phyloP scores from a whole-genome alignment of 1,140 invertebrate species.

The Zaprionus tsacasi region DNA sequence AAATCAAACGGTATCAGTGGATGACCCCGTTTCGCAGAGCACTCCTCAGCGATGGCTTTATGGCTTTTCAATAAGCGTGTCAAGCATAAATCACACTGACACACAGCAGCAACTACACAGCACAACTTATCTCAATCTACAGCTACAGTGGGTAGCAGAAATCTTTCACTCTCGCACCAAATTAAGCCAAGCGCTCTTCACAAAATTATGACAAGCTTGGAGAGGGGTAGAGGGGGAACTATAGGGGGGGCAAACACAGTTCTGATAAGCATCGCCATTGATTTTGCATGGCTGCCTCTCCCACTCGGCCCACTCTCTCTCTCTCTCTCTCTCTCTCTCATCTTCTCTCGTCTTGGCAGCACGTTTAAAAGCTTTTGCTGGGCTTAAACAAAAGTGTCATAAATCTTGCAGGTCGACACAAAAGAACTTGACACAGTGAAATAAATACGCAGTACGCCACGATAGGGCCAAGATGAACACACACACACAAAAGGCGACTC shows the following conservation, averaged over 20 bases:
- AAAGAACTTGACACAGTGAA: conserved; percentile 71
- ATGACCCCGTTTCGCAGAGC: conserved; percentile 62
- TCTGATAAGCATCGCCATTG: conserved; percentile 64
- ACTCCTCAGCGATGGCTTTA: conserved; percentile 29
- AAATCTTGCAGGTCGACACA: conserved; percentile 72
- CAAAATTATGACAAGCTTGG: conserved; percentile 70
- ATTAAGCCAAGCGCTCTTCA: conserved; percentile 68
- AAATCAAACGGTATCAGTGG: conserved; percentile 79
- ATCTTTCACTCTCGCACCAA: conserved; percentile 54
- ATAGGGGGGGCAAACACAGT: not conserved
- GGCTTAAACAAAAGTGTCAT: conserved; percentile 79
- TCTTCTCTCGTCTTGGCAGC: not conserved
- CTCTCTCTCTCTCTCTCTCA: not conserved
- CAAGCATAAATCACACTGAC: conserved; percentile 73
- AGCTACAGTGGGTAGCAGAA: conserved; percentile 47
- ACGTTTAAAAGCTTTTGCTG: conserved; percentile 60
- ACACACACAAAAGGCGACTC: conserved; percentile 34
- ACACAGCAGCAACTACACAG: conserved; percentile 30
- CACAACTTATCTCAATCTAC: conserved; percentile 72
- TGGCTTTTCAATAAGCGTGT: conserved; percentile 80
- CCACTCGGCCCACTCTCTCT: not conserved
- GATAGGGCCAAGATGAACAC: conserved; percentile 42
- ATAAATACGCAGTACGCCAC: conserved; percentile 58
- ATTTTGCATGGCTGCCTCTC: conserved; percentile 68
- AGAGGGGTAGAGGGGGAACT: not conserved